Conservation (phyloP, 2,888 invertebrate genomes). For the Drosophila merina region DNA sequence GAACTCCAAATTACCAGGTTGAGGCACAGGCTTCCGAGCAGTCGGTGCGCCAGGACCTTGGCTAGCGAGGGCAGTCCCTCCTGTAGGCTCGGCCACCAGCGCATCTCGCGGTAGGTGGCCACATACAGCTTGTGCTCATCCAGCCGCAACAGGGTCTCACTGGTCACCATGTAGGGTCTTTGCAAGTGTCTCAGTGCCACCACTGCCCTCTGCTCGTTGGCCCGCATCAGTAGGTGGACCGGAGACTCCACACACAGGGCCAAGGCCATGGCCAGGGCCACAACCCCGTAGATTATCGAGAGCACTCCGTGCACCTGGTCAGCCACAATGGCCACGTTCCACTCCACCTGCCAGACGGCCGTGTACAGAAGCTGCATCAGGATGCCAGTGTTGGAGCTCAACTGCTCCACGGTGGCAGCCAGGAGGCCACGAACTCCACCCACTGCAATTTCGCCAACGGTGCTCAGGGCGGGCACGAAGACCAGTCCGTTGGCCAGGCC, state of each 20-base stretch:
- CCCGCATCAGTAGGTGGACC: conserved; percentile 63
- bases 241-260: conserved; percentile 77
- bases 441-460: conserved; percentile 74
- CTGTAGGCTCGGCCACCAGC: conserved; percentile 36
- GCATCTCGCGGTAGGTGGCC: conserved; percentile 56
- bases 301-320: conserved; percentile 73
- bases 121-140: conserved; percentile 79
- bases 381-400: conserved; percentile 73
- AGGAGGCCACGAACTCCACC: conserved; percentile 69
- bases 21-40: conserved; percentile 63
- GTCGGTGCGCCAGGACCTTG: conserved; percentile 69
- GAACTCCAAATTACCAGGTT: conserved; percentile 62
- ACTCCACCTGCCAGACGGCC: conserved; percentile 49
- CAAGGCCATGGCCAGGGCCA: conserved; percentile 53
- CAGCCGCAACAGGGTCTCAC: conserved; percentile 69
- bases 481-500: conserved; percentile 79
- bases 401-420: conserved; percentile 65
- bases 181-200: conserved; percentile 72
- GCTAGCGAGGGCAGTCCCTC: conserved; percentile 64
- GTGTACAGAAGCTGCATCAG: conserved; percentile 69
- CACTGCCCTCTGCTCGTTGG: conserved; percentile 72
- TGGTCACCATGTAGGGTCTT: conserved; percentile 59
- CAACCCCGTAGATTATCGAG: conserved; percentile 60
- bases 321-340: conserved; percentile 52
- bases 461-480: conserved; percentile 74